Evolutionary conservation across 2,797 vertebrate genomes (phyloP), one percentile per base, ranked within the genome.

Genomic region (Coregonus suidteri): DNA sequence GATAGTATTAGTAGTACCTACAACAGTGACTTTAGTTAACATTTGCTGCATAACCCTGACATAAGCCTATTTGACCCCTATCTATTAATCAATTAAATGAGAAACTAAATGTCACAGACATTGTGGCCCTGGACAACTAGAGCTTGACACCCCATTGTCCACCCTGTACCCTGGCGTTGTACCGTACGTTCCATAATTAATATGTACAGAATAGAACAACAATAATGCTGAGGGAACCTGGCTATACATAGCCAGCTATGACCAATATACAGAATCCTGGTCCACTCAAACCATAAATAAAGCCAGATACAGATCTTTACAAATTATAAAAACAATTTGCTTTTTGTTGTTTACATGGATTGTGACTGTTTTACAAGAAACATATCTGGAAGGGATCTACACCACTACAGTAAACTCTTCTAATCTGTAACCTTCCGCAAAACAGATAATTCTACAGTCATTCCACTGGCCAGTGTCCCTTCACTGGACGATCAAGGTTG

Each of bases 321-420:
- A 87, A 84, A 89, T 85, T 2, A 34, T 34, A 34, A 34, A 73
- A 89, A 87, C 88, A 82, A 90, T 11, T 70, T 4, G 20, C 25
- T 51, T 51, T 71, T 34, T 71, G 18, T 77, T 79, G 68, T 88
- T 88, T 84, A 88, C 75, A 78, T 89, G 80, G 86, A 83, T 90
- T 74, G 74, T 85, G 87, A 90, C 82, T 78, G 81, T 85, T 88
- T 34, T 34, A 34, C 31, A 34, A 34, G 31, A 34, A 34, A 34
- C 3, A 93, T 91, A 91, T 80, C 88, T 73, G 90, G 92, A 89
- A 90, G 92, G 90, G 84, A 88, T 85, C 84, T 34, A 34, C 31
- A 34, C 31, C 88, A 89, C 87, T 86, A 93, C 90, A 73, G 87
- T 83, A 84, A 91, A 85, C 75, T 41, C 75, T 85, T 41, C 75